Evolutionary conservation across 2,888 invertebrate genomes (phyloP).

Genomic region (Tetramorium bicarinatum): DNA sequence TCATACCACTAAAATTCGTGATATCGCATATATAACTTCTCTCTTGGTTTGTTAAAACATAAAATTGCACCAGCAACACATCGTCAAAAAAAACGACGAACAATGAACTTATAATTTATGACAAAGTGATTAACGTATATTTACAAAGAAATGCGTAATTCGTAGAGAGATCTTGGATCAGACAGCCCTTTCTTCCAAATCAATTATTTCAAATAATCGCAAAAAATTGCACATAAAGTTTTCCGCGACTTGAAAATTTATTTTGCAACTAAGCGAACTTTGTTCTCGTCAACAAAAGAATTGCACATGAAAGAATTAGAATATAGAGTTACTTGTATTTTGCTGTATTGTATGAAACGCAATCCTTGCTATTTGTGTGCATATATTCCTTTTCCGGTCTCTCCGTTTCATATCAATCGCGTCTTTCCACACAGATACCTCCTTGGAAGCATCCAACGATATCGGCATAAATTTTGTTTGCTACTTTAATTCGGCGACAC

Average conservation of each 20-base stretch:
- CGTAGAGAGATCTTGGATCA: not conserved
- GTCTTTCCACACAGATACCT: not conserved
- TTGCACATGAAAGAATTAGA: not conserved
- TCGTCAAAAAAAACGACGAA: not conserved
- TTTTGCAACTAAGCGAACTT: not conserved
- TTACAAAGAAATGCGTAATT: not conserved
- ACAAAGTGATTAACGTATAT: not conserved
- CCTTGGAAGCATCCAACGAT: slow-evolving; percentile 27
- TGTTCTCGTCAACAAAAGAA: not conserved
- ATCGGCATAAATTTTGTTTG: slow-evolving; percentile 3
- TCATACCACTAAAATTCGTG: slow-evolving; percentile 58
- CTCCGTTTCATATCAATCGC: not conserved
- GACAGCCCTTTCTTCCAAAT: not conserved
- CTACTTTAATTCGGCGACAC: slow-evolving; percentile 17
- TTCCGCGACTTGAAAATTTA: not conserved
- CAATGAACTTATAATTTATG: not conserved
- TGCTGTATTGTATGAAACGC: not conserved
- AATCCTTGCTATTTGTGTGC: not conserved
- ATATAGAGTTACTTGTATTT: not conserved
- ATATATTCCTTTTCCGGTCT: not conserved
- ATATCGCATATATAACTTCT: slow-evolving; percentile 56
- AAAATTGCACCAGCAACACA: slow-evolving; percentile 12
- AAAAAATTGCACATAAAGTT: not conserved
- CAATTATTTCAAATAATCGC: not conserved
- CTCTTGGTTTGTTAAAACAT: slow-evolving; percentile 12